Conservation (phyloP, 2,888 invertebrate species). For the Drosophila pseudotakahashii region DNA sequence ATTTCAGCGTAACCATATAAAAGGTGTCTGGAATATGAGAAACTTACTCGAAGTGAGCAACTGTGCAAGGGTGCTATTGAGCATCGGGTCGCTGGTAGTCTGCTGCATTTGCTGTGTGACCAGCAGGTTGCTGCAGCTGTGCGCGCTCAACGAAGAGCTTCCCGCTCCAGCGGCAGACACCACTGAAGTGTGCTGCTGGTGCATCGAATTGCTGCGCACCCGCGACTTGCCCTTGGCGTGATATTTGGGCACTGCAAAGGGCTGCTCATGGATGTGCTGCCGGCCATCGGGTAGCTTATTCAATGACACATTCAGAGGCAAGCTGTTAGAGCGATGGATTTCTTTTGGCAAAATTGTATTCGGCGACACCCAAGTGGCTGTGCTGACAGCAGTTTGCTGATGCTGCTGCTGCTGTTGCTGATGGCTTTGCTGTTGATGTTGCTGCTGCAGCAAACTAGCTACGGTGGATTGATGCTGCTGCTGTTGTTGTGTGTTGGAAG, state of each 20-base stretch:
- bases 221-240: constrained; percentile 80
- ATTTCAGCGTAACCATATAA: neutral
- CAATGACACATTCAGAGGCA: constrained; percentile 87
- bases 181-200: constrained; percentile 75
- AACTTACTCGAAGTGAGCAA: constrained; percentile 87
- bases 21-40: neutral
- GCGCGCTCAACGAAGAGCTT: constrained; percentile 25
- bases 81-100: constrained; percentile 91
- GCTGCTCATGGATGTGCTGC: constrained; percentile 46
- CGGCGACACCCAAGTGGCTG: constrained; percentile 67
- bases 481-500: constrained; percentile 52
- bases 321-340: constrained; percentile 87
- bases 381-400: constrained; percentile 54
- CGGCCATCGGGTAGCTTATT: constrained; percentile 75
- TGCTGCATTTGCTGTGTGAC: constrained; percentile 87
- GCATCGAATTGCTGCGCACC: constrained; percentile 83
- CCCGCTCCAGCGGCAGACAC: constrained; percentile 62
- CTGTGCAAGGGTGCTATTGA: constrained; percentile 92
- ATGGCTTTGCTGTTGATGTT: constrained; percentile 47
- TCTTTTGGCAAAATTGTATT: constrained; percentile 83
- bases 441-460: constrained; percentile 51
- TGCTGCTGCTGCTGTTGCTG: constrained; percentile 44
- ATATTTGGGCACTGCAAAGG: constrained; percentile 83
- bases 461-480: constrained; percentile 69
- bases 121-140: constrained; percentile 62